Evolutionary conservation across 2,888 invertebrate genomes (phyloP).

Genomic region (Lamellibrachia satsuma): DNA sequence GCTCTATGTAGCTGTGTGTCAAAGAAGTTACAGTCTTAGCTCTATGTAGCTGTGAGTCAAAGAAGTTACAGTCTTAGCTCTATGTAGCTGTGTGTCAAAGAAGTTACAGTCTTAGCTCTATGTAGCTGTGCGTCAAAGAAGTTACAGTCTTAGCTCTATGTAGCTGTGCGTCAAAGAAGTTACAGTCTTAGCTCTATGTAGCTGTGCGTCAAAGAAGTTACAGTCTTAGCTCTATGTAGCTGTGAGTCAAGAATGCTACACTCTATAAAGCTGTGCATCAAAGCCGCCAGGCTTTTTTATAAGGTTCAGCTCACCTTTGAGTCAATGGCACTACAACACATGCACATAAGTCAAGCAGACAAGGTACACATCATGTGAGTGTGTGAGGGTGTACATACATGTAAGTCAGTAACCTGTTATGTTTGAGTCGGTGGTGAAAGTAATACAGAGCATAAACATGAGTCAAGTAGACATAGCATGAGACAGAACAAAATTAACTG

Average conservation of each 20-base stretch:
- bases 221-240: background rate
- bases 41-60: too few species aligned
- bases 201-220: background rate
- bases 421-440: too few species aligned
- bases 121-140: background rate
- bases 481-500: too few species aligned
- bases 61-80: too few species aligned
- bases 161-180: background rate
- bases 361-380: background rate
- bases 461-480: too few species aligned
- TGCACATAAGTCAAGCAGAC: background rate
- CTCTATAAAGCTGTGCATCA: background rate
- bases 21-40: too few species aligned
- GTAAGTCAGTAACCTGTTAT: too few species aligned
- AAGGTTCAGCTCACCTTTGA: background rate
- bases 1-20: too few species aligned
- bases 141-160: background rate
- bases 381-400: background rate
- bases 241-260: background rate
- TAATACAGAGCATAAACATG: too few species aligned
- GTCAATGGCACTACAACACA: background rate
- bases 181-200: background rate
- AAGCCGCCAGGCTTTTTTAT: background rate
- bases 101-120: background rate
- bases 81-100: background rate